A percentile compares a stretch with the other conserved stretches of the same genome.
Evolutionary conservation across 2,797 vertebrate species (phyloP).

Genomic region (Lepilemur septentrionalis): DNA sequence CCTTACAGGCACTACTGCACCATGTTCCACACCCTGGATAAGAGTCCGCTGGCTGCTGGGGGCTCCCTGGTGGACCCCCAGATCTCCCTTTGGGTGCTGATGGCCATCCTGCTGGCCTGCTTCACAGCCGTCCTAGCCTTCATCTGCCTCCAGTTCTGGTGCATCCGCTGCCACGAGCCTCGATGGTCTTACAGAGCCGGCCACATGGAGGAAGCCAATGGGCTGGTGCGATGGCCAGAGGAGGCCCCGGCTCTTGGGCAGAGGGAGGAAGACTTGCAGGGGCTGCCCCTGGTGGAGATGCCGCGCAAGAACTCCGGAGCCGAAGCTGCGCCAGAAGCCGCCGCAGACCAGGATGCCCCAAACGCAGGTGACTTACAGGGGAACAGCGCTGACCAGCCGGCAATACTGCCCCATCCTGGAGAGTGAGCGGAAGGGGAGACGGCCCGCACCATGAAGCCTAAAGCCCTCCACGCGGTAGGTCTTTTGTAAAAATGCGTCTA

Average conservation of each 20-base stretch:
- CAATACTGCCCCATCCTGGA: slow-evolving; percentile 47
- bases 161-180: slow-evolving; percentile 72
- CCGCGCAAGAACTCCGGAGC: slow-evolving; percentile 72
- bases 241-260: slow-evolving; percentile 27
- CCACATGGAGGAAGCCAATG: slow-evolving; percentile 58
- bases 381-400: slow-evolving; percentile 48
- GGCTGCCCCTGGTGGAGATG: slow-evolving; percentile 80
- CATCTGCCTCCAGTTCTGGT: slow-evolving; percentile 83
- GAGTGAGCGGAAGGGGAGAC: slow-evolving; percentile 15
- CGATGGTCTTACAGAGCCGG: slow-evolving; percentile 63
- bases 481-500: slow-evolving; percentile 15
- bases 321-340: slow-evolving; percentile 47
- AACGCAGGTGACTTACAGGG: slow-evolving; percentile 53
- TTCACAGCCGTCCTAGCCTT: slow-evolving; percentile 81
- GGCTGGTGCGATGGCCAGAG: slow-evolving; percentile 74
- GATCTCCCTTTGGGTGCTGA: slow-evolving; percentile 83
- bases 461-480: background rate
- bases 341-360: background rate
- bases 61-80: slow-evolving; percentile 78
- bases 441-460: background rate
- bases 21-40: slow-evolving; percentile 84
- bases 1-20: slow-evolving; percentile 84
- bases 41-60: slow-evolving; percentile 57
- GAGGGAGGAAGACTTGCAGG: slow-evolving; percentile 81
- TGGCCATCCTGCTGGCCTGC: slow-evolving; percentile 83